Evolutionary conservation across 2,797 vertebrate genomes (phyloP), one percentile per base, ranked within the genome.

Genomic region (Centroberyx gerrardi): DNA sequence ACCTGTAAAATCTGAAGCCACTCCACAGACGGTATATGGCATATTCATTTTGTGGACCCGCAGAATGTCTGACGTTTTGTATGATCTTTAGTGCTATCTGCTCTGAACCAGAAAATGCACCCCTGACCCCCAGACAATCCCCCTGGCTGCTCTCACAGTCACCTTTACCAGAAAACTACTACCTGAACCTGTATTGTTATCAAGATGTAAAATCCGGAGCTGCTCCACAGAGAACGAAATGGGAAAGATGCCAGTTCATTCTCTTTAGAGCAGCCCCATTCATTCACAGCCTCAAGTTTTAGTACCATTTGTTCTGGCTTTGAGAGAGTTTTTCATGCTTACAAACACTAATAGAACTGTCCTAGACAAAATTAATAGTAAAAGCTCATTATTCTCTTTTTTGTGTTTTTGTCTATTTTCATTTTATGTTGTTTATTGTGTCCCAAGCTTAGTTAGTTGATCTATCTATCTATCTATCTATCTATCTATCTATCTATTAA

Each of bases 201-300:
- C 62, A 69, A 67, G 60, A 68, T 72, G 44, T 81, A 63, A 75
- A 76, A 85, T 68, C 55, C 53, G 75, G 86, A 54, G 44, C 55
- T 40, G 14, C 40, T 80, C 62, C 55, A 70, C 53, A 61, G 72
- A 81, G 79, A 76, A 40, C 18, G 76, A 55, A 68, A 53, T 60
- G 48, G 72, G 56, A 78, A 72, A 72, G 12, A 28, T 31, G 54
- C 28, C 79, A 84, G 56, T 72, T 84, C 44, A 60, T 78, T 83
- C 46, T 76, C 28, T 72, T 71, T 76, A 42, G 52, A 83, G 63
- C 52, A 85, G 55, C 29, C 28, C 76, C 68, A 76, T 84, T 83
- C 81, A 80, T 90, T 85, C 86, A 82, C 80, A 60, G 60, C 40
- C 64, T 78, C 8, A 52, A 61, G 53, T 69, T 86, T 78, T 61